Conservation (phyloP, 2,888 invertebrate genomes). For the Therioaphis trifolii region DNA sequence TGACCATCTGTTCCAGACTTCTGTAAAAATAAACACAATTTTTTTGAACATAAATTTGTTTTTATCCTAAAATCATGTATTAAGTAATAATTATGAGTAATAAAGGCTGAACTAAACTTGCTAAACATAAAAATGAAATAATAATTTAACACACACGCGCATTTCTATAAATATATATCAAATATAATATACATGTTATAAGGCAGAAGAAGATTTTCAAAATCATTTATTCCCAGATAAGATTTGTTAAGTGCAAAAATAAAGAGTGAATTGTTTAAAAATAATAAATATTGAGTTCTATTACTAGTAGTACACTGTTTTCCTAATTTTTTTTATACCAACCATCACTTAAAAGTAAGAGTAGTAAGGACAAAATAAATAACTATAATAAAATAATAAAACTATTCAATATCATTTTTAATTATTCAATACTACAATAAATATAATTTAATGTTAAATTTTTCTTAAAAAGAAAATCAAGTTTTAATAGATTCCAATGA, state of each 20-base stretch:
- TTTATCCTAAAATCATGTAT: conserved; percentile 13
- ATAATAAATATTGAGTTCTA: neutral
- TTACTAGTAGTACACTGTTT: neutral
- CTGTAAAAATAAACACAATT: conserved; percentile 60
- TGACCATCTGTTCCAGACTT: conserved; percentile 61
- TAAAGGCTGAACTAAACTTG: conserved; percentile 37
- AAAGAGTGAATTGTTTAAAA: conserved; percentile 40
- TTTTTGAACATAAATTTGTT: conserved; percentile 47
- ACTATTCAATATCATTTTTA: conserved; percentile 46
- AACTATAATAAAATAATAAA: conserved; percentile 48
- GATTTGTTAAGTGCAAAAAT: conserved; percentile 46
- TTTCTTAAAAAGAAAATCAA: conserved; percentile 26
- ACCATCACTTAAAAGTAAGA: neutral
- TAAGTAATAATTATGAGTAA: conserved; percentile 16
- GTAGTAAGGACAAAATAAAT: conserved; percentile 46
- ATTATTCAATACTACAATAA: conserved; percentile 58
- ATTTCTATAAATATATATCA: neutral
- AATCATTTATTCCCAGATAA: conserved; percentile 50
- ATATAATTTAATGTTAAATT: conserved; percentile 39
- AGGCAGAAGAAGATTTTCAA: conserved; percentile 48
- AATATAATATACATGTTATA: neutral
- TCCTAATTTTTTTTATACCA: neutral
- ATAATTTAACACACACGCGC: conserved; percentile 10
- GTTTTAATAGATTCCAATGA: conserved; percentile 49
- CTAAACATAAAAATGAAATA: no score